phyloP scores from a whole-genome alignment of 1,140 invertebrate genomes.

The Euschistus heros region DNA sequence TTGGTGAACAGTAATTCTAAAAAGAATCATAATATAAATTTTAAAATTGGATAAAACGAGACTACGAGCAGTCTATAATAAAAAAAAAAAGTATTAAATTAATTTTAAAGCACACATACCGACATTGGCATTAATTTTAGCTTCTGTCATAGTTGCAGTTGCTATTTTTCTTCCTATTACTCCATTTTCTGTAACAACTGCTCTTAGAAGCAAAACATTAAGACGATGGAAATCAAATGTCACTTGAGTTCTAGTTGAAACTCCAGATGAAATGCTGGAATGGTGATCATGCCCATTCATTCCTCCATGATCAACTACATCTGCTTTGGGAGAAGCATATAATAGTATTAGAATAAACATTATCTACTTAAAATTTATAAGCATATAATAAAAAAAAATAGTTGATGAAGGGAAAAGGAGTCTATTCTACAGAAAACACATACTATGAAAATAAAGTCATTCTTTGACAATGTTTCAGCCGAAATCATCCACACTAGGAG shows the following conservation, averaged over 20 bases:
- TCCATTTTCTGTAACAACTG: slow-evolving; percentile 57
- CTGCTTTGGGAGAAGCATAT: background rate
- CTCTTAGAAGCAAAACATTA: slow-evolving; percentile 74
- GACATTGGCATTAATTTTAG: slow-evolving; percentile 77
- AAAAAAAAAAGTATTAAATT: background rate
- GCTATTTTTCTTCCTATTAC: slow-evolving; percentile 78
- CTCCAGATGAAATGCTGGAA: background rate
- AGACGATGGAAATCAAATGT: slow-evolving; percentile 87
- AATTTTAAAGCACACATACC: slow-evolving; percentile 39
- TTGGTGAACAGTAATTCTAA: too few relatives aligned
- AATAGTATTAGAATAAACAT: background rate
- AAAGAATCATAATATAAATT: too few relatives aligned
- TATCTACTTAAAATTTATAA: too few relatives aligned
- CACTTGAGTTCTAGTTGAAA: slow-evolving; percentile 47
- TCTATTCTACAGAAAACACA: too few relatives aligned
- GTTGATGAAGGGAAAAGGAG: too few relatives aligned
- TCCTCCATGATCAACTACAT: slow-evolving; percentile 8
- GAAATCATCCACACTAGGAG: too few relatives aligned
- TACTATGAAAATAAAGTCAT: too few relatives aligned
- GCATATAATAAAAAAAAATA: too few relatives aligned
- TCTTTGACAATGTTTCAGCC: too few relatives aligned
- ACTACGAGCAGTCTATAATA: too few relatives aligned
- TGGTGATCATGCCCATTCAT: background rate
- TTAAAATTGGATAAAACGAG: too few relatives aligned
- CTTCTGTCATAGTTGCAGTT: slow-evolving; percentile 82